Evolutionary conservation across 2,888 invertebrate species (phyloP).

Genomic region (Eumacrocentrus americanus): DNA sequence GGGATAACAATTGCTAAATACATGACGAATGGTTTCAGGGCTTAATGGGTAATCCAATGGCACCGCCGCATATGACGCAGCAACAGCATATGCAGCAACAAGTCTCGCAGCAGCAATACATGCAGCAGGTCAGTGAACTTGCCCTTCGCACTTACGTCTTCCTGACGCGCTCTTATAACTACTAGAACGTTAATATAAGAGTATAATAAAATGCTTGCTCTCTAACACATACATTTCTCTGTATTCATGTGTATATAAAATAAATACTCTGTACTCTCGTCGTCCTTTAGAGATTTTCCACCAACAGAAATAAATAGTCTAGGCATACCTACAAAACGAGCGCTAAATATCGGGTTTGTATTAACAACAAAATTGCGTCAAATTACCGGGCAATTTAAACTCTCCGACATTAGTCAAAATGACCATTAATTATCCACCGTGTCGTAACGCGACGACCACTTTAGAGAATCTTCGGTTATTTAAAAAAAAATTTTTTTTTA

Average conservation of each 20-base stretch:
- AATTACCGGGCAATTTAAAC: conserved; percentile 41
- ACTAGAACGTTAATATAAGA: conserved; percentile 11
- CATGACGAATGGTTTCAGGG: conserved; percentile 42
- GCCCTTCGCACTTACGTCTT: conserved; percentile 23
- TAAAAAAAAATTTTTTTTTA: neutral
- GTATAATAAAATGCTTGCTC: conserved; percentile 4
- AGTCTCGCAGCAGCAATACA: conserved; percentile 59
- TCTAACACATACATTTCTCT: neutral
- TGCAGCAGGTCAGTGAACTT: conserved; percentile 59
- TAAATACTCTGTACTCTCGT: neutral
- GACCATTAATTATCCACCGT: conserved; percentile 35
- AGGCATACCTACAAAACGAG: conserved; percentile 19
- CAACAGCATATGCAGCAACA: conserved; percentile 57
- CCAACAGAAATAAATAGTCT: conserved; percentile 7
- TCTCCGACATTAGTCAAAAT: conserved; percentile 37
- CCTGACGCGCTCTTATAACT: neutral
- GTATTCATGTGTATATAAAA: neutral
- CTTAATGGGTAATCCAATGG: conserved; percentile 57
- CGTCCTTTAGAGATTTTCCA: neutral
- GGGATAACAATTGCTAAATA: conserved; percentile 4
- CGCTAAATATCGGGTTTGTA: conserved; percentile 35
- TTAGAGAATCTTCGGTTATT: neutral
- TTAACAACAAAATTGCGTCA: conserved; percentile 39
- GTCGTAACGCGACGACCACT: neutral
- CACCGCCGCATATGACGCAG: conserved; percentile 56